A percentile compares a stretch with the other conserved stretches of the same genome.
phyloP scores from a whole-genome alignment of 2,888 invertebrate species.

The Epinotia demarniana region DNA sequence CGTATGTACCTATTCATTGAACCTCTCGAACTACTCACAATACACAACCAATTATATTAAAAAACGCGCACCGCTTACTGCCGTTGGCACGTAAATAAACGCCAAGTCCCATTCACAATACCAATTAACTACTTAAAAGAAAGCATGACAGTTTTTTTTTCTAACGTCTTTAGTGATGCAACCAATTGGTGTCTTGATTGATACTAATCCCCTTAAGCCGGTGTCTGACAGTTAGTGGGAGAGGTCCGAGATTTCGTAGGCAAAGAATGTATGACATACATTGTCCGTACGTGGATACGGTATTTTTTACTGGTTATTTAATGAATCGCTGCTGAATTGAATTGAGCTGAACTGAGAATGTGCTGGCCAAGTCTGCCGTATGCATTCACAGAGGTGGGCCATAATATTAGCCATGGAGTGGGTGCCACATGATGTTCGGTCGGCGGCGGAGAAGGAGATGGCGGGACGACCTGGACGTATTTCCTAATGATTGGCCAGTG shows the following conservation, averaged over 20 bases:
- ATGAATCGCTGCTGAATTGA: no score
- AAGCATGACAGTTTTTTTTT: slow-evolving; percentile 45
- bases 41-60: neutral
- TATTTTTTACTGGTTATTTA: neutral
- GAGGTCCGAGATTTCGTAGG: slow-evolving; percentile 37
- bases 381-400: no score
- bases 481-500: no score
- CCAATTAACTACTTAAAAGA: slow-evolving; percentile 54
- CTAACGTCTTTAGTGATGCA: slow-evolving; percentile 60
- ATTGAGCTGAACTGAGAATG: no score
- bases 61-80: neutral
- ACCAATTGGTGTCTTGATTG: slow-evolving; percentile 79
- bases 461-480: no score
- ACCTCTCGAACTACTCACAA: neutral
- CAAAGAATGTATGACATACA: slow-evolving; percentile 19
- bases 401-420: no score
- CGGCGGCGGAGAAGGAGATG: no score
- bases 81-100: neutral
- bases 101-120: slow-evolving; percentile 36
- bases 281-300: slow-evolving; percentile 14
- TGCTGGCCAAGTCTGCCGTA: no score
- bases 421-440: no score
- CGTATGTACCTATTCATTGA: neutral
- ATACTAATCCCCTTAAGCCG: slow-evolving; percentile 79
- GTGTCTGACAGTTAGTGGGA: slow-evolving; percentile 64